These are phyloP conservation scores for Marcusenius ussheri DNA, from an alignment of 2,113 vertebrate species.

Conservation along the genomic window DNA sequence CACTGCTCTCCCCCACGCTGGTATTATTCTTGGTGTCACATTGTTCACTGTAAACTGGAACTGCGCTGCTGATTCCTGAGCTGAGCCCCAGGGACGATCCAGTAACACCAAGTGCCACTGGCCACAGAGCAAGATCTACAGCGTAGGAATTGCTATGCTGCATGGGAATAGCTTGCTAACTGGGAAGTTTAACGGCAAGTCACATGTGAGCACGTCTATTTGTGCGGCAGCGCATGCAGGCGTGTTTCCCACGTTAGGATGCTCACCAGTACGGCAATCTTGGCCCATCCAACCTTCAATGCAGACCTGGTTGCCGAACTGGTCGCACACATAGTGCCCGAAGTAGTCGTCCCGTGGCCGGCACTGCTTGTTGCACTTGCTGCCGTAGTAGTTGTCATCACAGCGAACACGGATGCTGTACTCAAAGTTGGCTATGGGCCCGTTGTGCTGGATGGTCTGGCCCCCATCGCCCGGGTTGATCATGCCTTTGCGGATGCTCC, in stretches of 20 bases:
- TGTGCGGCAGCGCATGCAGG: neutral
- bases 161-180: neutral
- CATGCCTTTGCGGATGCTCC: conserved; percentile 76
- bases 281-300: conserved; percentile 87
- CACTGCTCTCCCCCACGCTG: neutral
- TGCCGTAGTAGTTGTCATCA: conserved; percentile 81
- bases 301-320: conserved; percentile 79
- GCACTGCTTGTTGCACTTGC: conserved; percentile 87
- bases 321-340: conserved; percentile 84
- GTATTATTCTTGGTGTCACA: neutral
- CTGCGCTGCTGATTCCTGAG: neutral
- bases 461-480: conserved; percentile 83
- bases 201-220: neutral
- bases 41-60: neutral
- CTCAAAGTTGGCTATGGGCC: conserved; percentile 65
- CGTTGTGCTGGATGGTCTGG: conserved; percentile 68
- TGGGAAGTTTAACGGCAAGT: neutral
- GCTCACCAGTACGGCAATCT: conserved; percentile 77
- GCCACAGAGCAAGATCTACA: neutral
- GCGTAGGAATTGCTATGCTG: neutral
- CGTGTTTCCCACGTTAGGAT: neutral
- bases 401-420: conserved; percentile 82
- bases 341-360: conserved; percentile 84
- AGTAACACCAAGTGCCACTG: neutral
- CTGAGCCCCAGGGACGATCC: neutral